phyloP scores from a whole-genome alignment of 1,140 invertebrate species.

The Plectrocnemia conspersa region DNA sequence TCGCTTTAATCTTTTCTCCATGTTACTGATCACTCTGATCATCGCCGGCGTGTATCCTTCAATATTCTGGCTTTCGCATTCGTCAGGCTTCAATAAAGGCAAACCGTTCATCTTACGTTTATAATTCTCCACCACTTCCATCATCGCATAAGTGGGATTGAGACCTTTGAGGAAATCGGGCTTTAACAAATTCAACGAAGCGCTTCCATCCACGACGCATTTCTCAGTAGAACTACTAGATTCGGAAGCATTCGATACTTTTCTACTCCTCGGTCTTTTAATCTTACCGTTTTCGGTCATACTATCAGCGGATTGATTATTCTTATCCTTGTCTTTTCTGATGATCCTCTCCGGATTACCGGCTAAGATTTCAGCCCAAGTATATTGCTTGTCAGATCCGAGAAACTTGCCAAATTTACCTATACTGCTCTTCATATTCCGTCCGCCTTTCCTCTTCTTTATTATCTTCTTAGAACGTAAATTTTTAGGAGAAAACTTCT shows the following conservation, averaged over 20 bases:
- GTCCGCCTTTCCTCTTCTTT: constrained; percentile 45
- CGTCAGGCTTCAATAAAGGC: constrained; percentile 35
- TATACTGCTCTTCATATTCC: constrained; percentile 45
- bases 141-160: constrained; percentile 56
- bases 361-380: constrained; percentile 55
- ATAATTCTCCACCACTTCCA: constrained; percentile 51
- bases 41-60: constrained; percentile 55
- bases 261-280: constrained; percentile 48
- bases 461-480: constrained; percentile 47
- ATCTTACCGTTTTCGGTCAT: constrained; percentile 44
- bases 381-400: constrained; percentile 49
- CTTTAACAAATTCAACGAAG: constrained; percentile 43
- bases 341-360: constrained; percentile 55
- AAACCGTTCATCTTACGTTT: constrained; percentile 43
- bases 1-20: constrained; percentile 45
- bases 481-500: constrained; percentile 49
- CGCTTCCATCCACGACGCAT: constrained; percentile 38
- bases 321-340: constrained; percentile 41
- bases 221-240: constrained; percentile 32
- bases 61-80: constrained; percentile 39
- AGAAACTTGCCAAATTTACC: constrained; percentile 52
- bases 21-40: constrained; percentile 46
- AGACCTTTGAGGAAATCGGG: constrained; percentile 47
- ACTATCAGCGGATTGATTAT: constrained; percentile 37
- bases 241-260: constrained; percentile 45